A percentile compares a stretch with the other conserved stretches of the same genome.
phyloP scores from a whole-genome alignment of 2,888 invertebrate species.

The Drosophila neotestacea region DNA sequence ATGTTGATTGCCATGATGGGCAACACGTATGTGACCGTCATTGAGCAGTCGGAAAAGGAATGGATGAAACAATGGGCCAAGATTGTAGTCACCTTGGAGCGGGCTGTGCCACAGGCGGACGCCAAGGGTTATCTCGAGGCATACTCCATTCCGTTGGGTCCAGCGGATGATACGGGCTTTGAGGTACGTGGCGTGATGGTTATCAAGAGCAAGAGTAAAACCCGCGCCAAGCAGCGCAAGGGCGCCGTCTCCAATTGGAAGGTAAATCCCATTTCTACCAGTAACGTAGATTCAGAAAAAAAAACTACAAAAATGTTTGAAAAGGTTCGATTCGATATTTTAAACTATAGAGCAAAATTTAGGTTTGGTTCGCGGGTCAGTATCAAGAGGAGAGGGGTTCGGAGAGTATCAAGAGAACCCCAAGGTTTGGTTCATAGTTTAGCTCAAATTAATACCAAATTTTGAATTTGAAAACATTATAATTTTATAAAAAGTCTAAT shows the following conservation, averaged over 20 bases:
- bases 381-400: too few species aligned
- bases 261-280: conserved; percentile 86
- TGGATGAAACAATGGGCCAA: conserved; percentile 99
- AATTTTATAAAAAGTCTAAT: too few species aligned
- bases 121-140: conserved; percentile 96
- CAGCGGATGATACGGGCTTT: conserved; percentile 92
- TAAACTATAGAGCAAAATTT: too few species aligned
- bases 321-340: too few species aligned
- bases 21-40: conserved; percentile 98
- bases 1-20: conserved; percentile 99
- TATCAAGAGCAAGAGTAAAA: conserved; percentile 98
- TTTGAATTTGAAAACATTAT: too few species aligned
- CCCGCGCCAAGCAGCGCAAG: conserved; percentile 97
- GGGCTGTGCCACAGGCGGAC: conserved; percentile 95
- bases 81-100: conserved; percentile 97
- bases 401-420: too few species aligned
- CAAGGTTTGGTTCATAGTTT: too few species aligned
- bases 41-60: conserved; percentile 99
- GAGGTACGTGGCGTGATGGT: conserved; percentile 98
- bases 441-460: too few species aligned
- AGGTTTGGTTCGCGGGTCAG: too few species aligned
- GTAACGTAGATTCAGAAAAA: too few species aligned
- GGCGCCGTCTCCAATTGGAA: conserved; percentile 99
- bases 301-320: too few species aligned
- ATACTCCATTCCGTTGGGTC: conserved; percentile 96